phyloP scores from a whole-genome alignment of 2,797 vertebrate genomes.

The Cossypha polioptera region DNA sequence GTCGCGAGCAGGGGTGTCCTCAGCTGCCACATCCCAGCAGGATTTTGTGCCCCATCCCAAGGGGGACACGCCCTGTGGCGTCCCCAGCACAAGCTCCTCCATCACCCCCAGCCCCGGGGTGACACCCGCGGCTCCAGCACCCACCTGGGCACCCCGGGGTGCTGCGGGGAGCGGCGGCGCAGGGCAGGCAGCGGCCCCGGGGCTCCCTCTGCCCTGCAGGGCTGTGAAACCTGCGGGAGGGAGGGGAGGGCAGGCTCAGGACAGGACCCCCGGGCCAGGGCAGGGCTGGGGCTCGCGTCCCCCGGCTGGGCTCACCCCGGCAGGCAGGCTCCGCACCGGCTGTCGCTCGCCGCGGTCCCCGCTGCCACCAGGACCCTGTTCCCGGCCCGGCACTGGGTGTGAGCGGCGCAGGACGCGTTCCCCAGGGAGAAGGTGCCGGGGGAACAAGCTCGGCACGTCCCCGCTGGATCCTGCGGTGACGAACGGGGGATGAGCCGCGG shows the following conservation, averaged over 20 bases:
- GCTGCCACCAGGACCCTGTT: conserved; percentile 67
- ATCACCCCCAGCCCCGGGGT: background rate
- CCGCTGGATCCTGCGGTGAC: conserved; percentile 65
- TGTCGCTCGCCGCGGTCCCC: conserved; percentile 74
- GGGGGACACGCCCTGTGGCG: fast-evolving
- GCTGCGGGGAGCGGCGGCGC: conserved; percentile 39
- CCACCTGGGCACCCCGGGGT: conserved; percentile 69
- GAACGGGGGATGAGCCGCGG: background rate
- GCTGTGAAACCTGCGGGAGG: conserved; percentile 68
- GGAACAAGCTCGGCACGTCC: conserved; percentile 79
- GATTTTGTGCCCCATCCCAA: fast-evolving
- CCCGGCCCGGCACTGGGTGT: conserved; percentile 74
- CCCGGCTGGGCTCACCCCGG: conserved; percentile 75
- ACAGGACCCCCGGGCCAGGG: fast-evolving
- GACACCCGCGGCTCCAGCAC: background rate
- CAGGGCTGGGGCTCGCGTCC: background rate
- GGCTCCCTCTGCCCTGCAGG: background rate
- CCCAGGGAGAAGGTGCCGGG: conserved; percentile 82
- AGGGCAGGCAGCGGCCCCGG: conserved; percentile 57
- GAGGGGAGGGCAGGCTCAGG: background rate
- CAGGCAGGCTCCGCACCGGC: conserved; percentile 84
- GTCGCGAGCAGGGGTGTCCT: fast-evolving
- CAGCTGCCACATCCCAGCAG: background rate
- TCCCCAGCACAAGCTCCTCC: background rate
- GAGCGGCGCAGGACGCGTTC: conserved; percentile 75